Conservation (phyloP, 1,140 invertebrate genomes). For the Drosophila tropicalis region DNA sequence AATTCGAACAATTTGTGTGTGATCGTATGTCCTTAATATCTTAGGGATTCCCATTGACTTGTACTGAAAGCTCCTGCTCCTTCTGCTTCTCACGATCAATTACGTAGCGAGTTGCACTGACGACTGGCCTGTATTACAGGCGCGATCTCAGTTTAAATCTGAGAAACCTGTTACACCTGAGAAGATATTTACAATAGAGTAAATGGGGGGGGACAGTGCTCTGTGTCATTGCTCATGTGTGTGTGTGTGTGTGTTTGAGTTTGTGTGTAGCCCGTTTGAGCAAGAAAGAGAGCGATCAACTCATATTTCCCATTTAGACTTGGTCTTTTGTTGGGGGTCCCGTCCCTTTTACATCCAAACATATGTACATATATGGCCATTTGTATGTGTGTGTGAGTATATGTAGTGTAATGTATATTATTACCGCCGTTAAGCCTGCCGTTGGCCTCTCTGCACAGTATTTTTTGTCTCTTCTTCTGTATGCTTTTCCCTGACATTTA, state of each 20-base stretch:
- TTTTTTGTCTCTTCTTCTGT: conserved; percentile 4
- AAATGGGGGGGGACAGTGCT: conserved; percentile 7
- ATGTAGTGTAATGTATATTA: conserved; percentile 46
- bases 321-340: conserved; percentile 32
- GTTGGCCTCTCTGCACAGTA: conserved; percentile 16
- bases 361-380: conserved; percentile 25
- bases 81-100: conserved; percentile 37
- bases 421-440: conserved; percentile 48
- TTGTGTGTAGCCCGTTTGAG: conserved; percentile 11
- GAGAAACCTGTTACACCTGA: conserved; percentile 80
- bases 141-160: conserved; percentile 68
- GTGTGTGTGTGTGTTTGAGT: not conserved
- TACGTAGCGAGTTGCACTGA: conserved; percentile 53
- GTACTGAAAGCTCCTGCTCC: conserved; percentile 1
- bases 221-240: not conserved
- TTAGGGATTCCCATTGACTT: not conserved
- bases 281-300: conserved; percentile 47
- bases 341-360: conserved; percentile 2
- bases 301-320: conserved; percentile 62
- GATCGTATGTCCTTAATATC: not conserved
- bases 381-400: not conserved
- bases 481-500: conserved; percentile 40
- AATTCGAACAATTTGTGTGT: conserved; percentile 57
- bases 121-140: conserved; percentile 53
- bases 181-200: conserved; percentile 74